Base-by-base conservation (phyloP, 1,140 invertebrate genomes). In the Andricus grossulariae region DNA sequence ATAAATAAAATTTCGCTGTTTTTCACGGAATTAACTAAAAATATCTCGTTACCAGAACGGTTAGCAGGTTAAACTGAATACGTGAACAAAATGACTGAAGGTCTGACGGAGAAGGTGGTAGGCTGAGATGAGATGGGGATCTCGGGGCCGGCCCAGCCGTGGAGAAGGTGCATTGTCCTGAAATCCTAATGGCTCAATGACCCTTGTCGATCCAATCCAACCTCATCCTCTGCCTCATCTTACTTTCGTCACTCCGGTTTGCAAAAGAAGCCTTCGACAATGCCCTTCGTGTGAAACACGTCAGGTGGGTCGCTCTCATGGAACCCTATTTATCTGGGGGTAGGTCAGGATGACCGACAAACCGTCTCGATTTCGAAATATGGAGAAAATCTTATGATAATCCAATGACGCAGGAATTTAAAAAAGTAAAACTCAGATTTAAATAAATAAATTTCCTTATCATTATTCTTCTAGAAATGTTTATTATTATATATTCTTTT, bases 271-370 rank as follows among this genome's bases (percentile, higher is more conserved):
- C 25, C 57, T 7, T 6, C 12, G 13, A 12, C 19, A 66, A 66
- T 32, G 11, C 21, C 32, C 19, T 66, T 66, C 57, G 57, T 66
- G 57, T 66, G 57, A 66, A 66, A 66, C 21, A 15, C 11, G 57
- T 16, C 57, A 66, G 57, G 57, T 66, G 21, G 11, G 57, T 32
- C 8, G 57, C 57, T 66, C 57, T 66, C 57, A 66, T 25, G 57
- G 57, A 25, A 13, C 21, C 13, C 55, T 19, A 49, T 60, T 50
- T 55, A 50, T 11, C 13, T 39, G 32, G 45, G 19, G 66, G 25
- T 32, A 18, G 49, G 49, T 72, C 73, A 71, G 72, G 76, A 77
- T 55, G 3, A 71, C 50, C 32, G 25, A 13, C 57, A 13, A 6
- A 21, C 57, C 15, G 11, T 32, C 25, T 66, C 12, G 39, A 45